Evolutionary conservation across 2,113 vertebrate genomes (phyloP).

Genomic region (Hippocampus guttulatus): DNA sequence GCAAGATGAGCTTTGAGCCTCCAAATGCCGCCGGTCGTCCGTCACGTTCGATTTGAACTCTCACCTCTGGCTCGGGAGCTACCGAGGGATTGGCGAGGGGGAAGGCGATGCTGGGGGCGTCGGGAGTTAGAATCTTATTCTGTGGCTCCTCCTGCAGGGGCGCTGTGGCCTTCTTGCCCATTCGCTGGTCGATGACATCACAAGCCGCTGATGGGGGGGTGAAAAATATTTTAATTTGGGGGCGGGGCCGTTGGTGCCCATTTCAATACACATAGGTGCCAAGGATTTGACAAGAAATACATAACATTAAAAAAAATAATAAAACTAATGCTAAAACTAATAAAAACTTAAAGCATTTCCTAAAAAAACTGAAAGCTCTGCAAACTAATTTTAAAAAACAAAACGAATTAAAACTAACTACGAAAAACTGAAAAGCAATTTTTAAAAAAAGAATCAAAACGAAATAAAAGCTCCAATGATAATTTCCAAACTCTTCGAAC

Average conservation of each 20-base stretch:
- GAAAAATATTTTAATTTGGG: not conserved
- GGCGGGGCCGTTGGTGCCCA: not conserved
- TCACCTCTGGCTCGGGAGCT: conserved; percentile 74
- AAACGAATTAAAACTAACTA: too few species aligned
- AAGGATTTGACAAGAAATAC: too few species aligned
- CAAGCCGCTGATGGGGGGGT: conserved; percentile 66
- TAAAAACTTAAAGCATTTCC: too few species aligned
- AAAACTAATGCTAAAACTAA: too few species aligned
- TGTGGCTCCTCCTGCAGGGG: conserved; percentile 50
- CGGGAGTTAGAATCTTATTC: conserved; percentile 74
- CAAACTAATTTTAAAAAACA: too few species aligned
- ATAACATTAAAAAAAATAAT: too few species aligned
- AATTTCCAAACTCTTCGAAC: too few species aligned
- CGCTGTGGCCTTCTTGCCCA: conserved; percentile 46
- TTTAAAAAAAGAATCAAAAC: too few species aligned
- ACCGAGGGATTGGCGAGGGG: conserved; percentile 81
- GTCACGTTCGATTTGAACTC: not conserved
- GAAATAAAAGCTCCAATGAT: too few species aligned
- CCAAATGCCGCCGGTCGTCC: not conserved
- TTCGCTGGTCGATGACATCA: conserved; percentile 64
- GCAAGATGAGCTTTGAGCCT: conserved; percentile 7
- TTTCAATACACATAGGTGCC: not conserved
- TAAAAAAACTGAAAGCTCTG: too few species aligned
- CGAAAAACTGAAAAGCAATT: too few species aligned
- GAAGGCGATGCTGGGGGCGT: conserved; percentile 84